Percentiles rank a stretch among this genome's conserved stretches.
Conservation (phyloP, 2,113 vertebrate species). For the Nicator chloris region DNA sequence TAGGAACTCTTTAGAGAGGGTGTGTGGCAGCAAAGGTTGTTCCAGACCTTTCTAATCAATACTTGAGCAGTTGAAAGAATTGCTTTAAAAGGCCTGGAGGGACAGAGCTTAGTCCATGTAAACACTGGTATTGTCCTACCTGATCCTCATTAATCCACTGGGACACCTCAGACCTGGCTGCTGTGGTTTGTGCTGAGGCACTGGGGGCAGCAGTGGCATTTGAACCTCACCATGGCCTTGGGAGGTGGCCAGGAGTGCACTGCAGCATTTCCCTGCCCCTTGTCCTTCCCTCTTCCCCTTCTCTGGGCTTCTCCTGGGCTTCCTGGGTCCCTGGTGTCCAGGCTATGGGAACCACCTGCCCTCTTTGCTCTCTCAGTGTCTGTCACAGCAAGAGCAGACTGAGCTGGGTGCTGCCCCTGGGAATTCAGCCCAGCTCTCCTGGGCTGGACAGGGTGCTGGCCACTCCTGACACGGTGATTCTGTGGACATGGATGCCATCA, state of each 20-base stretch:
- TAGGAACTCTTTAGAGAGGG: not conserved
- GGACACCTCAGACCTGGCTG: not conserved
- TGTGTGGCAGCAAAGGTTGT: not conserved
- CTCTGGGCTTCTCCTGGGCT: not conserved
- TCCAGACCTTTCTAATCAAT: not conserved
- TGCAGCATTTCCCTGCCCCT: not conserved
- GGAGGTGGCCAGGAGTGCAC: not conserved
- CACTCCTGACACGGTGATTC: not conserved
- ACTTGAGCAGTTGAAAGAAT: not conserved
- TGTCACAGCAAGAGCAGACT: not conserved
- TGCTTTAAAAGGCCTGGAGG: not conserved
- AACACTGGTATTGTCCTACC: not conserved
- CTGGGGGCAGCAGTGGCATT: not conserved
- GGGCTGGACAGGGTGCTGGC: not conserved
- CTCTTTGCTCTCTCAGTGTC: not conserved
- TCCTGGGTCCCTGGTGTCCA: not conserved
- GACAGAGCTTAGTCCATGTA: not conserved
- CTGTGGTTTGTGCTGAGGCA: not conserved
- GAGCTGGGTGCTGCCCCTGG: not conserved
- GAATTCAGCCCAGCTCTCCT: not conserved
- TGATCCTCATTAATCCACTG: not conserved
- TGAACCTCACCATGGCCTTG: rapidly evolving
- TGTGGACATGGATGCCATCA: not conserved
- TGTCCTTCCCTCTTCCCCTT: not conserved
- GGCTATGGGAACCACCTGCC: not conserved